Conservation (phyloP, 2,888 invertebrate genomes). For the Melinaea marsaeus region DNA sequence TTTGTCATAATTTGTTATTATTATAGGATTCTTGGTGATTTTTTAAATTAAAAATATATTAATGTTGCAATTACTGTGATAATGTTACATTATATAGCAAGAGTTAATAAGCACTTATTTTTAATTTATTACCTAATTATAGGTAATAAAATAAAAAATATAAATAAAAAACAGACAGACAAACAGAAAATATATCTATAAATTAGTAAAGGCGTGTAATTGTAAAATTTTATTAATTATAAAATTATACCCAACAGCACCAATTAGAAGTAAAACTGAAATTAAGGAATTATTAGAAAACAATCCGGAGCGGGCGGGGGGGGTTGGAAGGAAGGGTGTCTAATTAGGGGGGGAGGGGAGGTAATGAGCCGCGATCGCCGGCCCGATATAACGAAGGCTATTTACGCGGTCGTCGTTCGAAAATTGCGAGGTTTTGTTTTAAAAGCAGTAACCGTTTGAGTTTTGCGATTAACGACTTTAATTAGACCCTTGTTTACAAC, state of each 20-base stretch:
- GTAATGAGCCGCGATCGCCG: constrained; percentile 78
- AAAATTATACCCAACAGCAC: constrained; percentile 45
- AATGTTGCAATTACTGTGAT: too few species aligned
- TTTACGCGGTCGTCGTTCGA: constrained; percentile 74
- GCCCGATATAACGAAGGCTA: constrained; percentile 75
- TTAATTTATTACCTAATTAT: too few species aligned
- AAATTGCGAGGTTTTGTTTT: constrained; percentile 77
- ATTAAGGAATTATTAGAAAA: constrained; percentile 76
- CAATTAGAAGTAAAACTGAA: constrained; percentile 64
- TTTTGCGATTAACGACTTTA: constrained; percentile 78
- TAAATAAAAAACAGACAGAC: too few species aligned
- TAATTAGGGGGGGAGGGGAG: constrained; percentile 70
- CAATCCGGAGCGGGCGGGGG: constrained; percentile 56
- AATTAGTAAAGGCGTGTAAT: too few species aligned
- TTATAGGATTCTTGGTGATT: too few species aligned
- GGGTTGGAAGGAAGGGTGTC: constrained; percentile 59
- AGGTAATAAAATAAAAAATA: too few species aligned
- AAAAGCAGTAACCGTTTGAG: constrained; percentile 77
- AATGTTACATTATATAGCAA: too few species aligned
- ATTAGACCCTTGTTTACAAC: constrained; percentile 78
- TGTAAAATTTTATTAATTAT: constrained; percentile 15
- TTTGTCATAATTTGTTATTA: too few species aligned
- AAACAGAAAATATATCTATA: too few species aligned
- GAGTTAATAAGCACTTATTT: too few species aligned
- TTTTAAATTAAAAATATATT: too few species aligned